Base-by-base conservation (phyloP, 2,888 invertebrate genomes). In the Cephus pygmeus region DNA sequence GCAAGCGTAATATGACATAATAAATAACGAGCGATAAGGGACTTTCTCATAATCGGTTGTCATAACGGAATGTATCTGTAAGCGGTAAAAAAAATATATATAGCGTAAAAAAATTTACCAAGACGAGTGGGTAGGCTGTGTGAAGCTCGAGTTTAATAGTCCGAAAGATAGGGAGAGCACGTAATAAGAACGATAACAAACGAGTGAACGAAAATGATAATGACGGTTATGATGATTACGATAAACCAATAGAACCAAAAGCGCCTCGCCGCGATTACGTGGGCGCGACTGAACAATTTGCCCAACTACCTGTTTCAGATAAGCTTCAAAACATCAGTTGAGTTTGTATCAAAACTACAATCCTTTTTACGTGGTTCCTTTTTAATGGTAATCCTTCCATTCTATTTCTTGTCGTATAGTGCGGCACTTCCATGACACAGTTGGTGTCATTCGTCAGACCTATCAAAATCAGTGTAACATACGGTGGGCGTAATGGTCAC, bases 371-470 rank as follows among this genome's bases (percentile, higher is more conserved):
- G 9, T 23, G 56, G 23, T 9, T 56, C 23, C 23, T 56, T 9
- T 36, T 56, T 56, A 23, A 56, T 9, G 9, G 56, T 56, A 56
- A 23, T 23, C 23, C 23, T 23, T 56, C 23, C 56, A 23, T 9
- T 23, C 23, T 56, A 9, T 15, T 6, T 23, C 56, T 56, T 56
- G 56, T 9, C 23, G 9, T 23, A 6, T 56, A 9, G 23, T 56
- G 56, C 56, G 56, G 23, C 56, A 40, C 40, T 40, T 56, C 2
- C 56, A 2, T 56, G 9, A 23, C 23, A 23, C 56, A 56, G 34
- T 76, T 35, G 69, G 35, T 35, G 69, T 69, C 69, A 73, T 71
- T 69, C n/a, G 76, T 76, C 76, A 69, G 35, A 34, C 31, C 69
- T 34, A 69, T 34, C 69, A 76, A 69, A 76, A 76, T 68, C 69